Evolutionary conservation across 2,113 vertebrate species (phyloP), one percentile per base, ranked within the genome.

Genomic region (Smithornis capensis): DNA sequence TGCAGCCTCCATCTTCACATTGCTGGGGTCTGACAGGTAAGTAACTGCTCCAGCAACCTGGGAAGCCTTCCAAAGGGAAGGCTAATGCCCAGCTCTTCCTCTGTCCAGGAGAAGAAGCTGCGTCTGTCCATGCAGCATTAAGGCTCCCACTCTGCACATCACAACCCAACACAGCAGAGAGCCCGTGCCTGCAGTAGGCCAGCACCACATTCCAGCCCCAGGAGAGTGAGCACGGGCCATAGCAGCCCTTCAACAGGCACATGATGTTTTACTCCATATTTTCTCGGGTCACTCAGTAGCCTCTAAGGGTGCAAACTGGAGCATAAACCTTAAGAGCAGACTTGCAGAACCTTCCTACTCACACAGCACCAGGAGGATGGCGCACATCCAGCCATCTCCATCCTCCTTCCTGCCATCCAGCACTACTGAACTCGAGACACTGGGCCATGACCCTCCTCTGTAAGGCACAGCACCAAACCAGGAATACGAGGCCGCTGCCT

Each of bases 361-460:
- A 2, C 4, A 27, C 0, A 53, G 25, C 1, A 65, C 27, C 42
- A 35, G 29, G 47, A 55, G 8, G 35, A 49, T 0, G 2, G 67
- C 57, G 65, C 19, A 18, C 31, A 67, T 6, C 31, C 40, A 64
- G 33, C 24, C 19, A 17, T 2, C 21, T 14, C 45, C 60, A 27
- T 12, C 38, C 23, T 44, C 45, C 38, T 37, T 44, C 75, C 70
- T 14, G 11, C 25, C 31, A 24, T 8, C 12, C 49, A 63, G n/a
- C 6, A 0, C 27, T 57, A 18, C 62, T 1, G 28, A 64, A 35
- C 29, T 19, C 8, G 0, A 18, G 14, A 29, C 0, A 1, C 38
- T 4, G 23, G 35, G n/a, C 25, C 45, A 17, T 0, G 8, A 22
- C 4, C 47, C 52, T 37, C 27, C 55, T 25, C 33, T 28, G 40